Evolutionary conservation across 1,140 invertebrate genomes (phyloP).

Genomic region (Pachypsylla venusta): DNA sequence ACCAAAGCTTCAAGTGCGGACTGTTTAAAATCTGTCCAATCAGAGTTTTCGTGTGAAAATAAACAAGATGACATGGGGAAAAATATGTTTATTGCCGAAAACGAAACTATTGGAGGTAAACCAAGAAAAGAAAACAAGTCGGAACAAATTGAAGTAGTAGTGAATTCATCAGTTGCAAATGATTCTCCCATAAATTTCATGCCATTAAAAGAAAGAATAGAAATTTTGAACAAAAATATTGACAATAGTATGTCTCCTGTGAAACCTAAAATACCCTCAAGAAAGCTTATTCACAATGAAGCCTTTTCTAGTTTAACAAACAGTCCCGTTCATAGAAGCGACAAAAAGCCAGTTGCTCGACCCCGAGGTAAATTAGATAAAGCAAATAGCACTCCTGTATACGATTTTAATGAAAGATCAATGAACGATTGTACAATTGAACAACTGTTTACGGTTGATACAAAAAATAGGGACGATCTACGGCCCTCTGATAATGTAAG

Average conservation of each 20-base stretch:
- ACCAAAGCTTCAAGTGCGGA: conserved; percentile 2
- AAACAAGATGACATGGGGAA: not conserved
- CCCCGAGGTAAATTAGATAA: conserved; percentile 46
- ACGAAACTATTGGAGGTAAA: not conserved
- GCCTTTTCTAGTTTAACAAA: not conserved
- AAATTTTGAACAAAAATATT: conserved; percentile 16
- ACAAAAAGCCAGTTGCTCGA: not conserved
- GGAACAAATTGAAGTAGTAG: not conserved
- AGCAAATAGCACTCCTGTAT: conserved; percentile 57
- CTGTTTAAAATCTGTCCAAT: not conserved
- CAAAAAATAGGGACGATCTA: too few relatives aligned
- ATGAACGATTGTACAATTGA: not conserved
- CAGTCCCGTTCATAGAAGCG: not conserved
- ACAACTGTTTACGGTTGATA: not conserved
- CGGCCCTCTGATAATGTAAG: too few relatives aligned
- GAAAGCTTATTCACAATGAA: conserved; percentile 23
- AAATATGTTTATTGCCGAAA: not conserved
- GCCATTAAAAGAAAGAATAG: conserved; percentile 18
- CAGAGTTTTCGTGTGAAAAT: not conserved
- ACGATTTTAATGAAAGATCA: conserved; percentile 37
- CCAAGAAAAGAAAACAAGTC: not conserved
- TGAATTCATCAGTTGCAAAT: conserved; percentile 5
- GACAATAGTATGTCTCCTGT: conserved; percentile 23
- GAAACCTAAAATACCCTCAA: conserved; percentile 28
- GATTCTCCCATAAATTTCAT: not conserved